Evolutionary conservation across 2,113 vertebrate species (phyloP), one percentile per base, ranked within the genome.

Genomic region (Rhizomys pruinosus): DNA sequence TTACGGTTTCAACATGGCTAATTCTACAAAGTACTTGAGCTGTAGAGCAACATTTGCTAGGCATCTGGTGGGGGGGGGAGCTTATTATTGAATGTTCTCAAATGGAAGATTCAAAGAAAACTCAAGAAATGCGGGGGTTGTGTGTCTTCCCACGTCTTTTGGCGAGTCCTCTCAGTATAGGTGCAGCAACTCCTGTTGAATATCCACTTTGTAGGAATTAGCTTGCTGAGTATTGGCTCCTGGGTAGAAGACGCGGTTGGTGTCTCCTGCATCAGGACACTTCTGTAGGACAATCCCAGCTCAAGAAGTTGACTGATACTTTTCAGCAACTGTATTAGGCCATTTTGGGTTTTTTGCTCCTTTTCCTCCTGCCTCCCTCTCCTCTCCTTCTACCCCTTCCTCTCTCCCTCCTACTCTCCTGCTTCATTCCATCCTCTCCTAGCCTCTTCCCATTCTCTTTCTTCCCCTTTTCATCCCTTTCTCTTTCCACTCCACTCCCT

Each of bases 31-130:
- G 37, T 47, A 11, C 37, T 77, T 32, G 47, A 85, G 25, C 69
- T 2, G 2, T 66, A 73, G 64, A 89, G 63, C n/a, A 74, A 32
- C 61, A 55, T 37, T 87, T 61, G 32, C n/a, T 64, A 19, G 27
- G 11, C 0, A 0, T 89, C 77, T 63, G 72, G 22, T n/a, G 47
- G 47, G 7, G 8, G 15, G 32, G 73, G 84, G 19, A 23, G 37
- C 3, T 80, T 63, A 34, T 84, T 76, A n/a, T 7, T 42, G 55
- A 82, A 66, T 91, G 25, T 7, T 76, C 10, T 79, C 63, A 20
- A 84, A 81, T 34, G 82, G 55, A 90, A 82, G n/a, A 86, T 76
- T 77, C 39, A 20, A 77, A 86, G 27, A 55, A 92, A 87, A 25
- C 32, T 17, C 39, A 79, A 91, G n/a, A 17, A 42, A 32, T 22